These are phyloP conservation scores for Cuniculus paca DNA, from an alignment of 2,797 vertebrate genomes.

Conservation along the genomic window DNA sequence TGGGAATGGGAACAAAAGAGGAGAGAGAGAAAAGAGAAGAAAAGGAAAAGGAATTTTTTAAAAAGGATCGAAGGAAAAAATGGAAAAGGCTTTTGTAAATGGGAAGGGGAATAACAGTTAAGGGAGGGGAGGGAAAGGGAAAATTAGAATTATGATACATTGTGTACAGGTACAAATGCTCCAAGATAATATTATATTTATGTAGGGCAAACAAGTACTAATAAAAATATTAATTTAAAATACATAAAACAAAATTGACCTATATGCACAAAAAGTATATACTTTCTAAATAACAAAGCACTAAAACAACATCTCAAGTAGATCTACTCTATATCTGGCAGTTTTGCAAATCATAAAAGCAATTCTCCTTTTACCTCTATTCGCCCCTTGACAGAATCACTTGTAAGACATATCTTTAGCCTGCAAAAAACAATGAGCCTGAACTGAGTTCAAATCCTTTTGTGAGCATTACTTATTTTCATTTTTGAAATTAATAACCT, in stretches of 20 bases:
- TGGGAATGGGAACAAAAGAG: background rate
- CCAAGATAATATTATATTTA: background rate
- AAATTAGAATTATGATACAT: background rate
- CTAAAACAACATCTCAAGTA: background rate
- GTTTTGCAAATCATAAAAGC: background rate
- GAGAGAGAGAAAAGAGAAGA: background rate
- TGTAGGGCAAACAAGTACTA: background rate
- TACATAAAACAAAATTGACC: background rate
- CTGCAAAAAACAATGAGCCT: background rate
- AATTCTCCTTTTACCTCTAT: background rate
- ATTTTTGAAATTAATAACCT: background rate
- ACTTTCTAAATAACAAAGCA: constrained; percentile 4
- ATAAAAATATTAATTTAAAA: background rate
- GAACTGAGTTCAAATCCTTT: background rate
- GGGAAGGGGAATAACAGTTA: background rate
- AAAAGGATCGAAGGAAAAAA: background rate
- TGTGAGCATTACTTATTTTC: background rate
- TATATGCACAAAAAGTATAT: background rate
- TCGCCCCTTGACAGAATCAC: background rate
- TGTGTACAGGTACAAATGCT: background rate
- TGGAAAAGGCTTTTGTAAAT: background rate
- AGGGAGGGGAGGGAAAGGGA: background rate
- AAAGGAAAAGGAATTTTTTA: background rate
- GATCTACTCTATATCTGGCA: background rate
- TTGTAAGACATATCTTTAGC: background rate